phyloP scores from a whole-genome alignment of 1,140 invertebrate genomes.

The Eriocheir sinensis region DNA sequence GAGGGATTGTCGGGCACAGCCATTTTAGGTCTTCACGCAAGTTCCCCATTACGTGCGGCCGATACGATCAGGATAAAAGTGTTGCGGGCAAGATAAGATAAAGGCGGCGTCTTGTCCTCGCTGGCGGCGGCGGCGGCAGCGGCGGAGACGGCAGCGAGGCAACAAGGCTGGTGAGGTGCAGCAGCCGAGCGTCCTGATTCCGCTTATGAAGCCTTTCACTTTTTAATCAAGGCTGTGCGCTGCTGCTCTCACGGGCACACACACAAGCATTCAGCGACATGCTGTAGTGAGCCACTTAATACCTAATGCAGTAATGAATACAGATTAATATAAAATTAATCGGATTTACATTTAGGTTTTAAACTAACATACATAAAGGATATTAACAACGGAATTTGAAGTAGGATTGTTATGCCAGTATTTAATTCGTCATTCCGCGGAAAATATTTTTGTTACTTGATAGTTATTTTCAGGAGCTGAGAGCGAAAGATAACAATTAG shows the following conservation, averaged over 20 bases:
- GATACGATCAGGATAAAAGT: constrained; percentile 15
- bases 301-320: too few relatives aligned
- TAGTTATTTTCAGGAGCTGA: too few relatives aligned
- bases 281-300: too few relatives aligned
- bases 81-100: not conserved
- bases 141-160: not conserved
- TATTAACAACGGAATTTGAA: too few relatives aligned
- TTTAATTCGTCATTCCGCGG: too few relatives aligned
- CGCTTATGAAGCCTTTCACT: not conserved
- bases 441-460: too few relatives aligned
- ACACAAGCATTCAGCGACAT: too few relatives aligned
- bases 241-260: not conserved
- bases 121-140: not conserved
- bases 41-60: not conserved
- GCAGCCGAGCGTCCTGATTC: not conserved
- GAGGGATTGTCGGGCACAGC: not conserved
- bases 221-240: not conserved
- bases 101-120: not conserved
- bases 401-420: too few relatives aligned
- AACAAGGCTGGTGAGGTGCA: not conserved
- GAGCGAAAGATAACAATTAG: too few relatives aligned
- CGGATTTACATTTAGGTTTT: too few relatives aligned
- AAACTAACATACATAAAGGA: too few relatives aligned
- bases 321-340: too few relatives aligned
- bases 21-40: constrained; percentile 24